A percentile compares a stretch with the other conserved stretches of the same genome.
Conservation (phyloP, 64 coral and sea anemone species). For the Dendronephthya gigantea region DNA sequence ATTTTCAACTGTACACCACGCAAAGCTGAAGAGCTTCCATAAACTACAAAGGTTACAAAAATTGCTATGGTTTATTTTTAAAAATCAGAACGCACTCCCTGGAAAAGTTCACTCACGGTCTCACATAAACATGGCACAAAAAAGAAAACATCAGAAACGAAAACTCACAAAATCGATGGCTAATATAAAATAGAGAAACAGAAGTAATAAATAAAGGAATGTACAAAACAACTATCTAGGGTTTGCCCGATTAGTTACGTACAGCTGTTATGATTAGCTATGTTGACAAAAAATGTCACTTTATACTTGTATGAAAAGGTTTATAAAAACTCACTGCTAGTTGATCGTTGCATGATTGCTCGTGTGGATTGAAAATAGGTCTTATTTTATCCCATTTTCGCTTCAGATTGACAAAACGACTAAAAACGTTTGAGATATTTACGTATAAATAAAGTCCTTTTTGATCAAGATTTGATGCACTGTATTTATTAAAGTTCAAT, state of each 20-base stretch:
- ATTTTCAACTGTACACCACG: conserved; percentile 7
- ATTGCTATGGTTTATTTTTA: background rate
- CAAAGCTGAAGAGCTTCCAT: background rate
- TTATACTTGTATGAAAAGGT: background rate
- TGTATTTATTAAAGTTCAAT: background rate
- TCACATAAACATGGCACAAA: no score
- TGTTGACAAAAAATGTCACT: background rate
- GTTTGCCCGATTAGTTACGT: no score
- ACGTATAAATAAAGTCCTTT: background rate
- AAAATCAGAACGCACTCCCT: background rate
- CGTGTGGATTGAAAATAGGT: background rate
- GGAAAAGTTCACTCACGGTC: no score
- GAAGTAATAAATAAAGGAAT: background rate
- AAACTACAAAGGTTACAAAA: background rate
- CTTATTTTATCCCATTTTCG: background rate
- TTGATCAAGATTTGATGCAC: background rate
- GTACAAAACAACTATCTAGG: background rate
- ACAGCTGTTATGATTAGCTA: background rate
- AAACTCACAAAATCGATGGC: no score
- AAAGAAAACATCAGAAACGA: no score
- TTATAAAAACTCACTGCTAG: background rate
- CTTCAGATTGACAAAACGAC: background rate
- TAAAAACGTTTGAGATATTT: background rate
- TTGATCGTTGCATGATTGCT: background rate
- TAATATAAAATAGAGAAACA: no score